phyloP scores from a whole-genome alignment of 2,888 invertebrate species.

The Epistrophella euchroma region DNA sequence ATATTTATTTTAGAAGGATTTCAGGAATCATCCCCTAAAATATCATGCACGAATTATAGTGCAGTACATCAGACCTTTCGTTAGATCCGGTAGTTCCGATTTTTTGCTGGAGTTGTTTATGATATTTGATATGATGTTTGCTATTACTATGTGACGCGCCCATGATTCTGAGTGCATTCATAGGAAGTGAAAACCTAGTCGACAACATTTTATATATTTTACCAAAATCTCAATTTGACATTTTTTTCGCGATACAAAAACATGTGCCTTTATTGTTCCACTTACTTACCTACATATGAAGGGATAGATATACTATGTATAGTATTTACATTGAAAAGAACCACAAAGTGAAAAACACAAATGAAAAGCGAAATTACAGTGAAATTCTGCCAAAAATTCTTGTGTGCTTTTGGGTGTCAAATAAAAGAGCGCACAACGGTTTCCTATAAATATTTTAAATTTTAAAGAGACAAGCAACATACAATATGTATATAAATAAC shows the following conservation, averaged over 20 bases:
- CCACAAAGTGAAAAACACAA: slow-evolving; percentile 34
- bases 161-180: too few species aligned
- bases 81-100: too few species aligned
- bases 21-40: too few species aligned
- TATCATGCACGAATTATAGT: too few species aligned
- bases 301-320: too few species aligned
- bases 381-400: slow-evolving; percentile 38
- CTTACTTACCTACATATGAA: neutral
- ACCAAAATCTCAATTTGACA: neutral
- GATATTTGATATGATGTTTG: too few species aligned
- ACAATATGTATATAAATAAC: neutral
- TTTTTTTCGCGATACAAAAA: neutral
- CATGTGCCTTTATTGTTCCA: neutral
- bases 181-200: too few species aligned
- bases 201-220: too few species aligned
- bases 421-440: slow-evolving; percentile 50
- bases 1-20: too few species aligned
- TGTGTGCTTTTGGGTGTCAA: slow-evolving; percentile 49
- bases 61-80: too few species aligned
- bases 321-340: neutral
- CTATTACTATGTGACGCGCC: too few species aligned
- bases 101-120: too few species aligned
- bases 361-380: slow-evolving; percentile 47
- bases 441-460: slow-evolving; percentile 42
- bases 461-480: slow-evolving; percentile 29